phyloP scores from a whole-genome alignment of 2,888 invertebrate species.

The Epiperipatus broadwayi region DNA sequence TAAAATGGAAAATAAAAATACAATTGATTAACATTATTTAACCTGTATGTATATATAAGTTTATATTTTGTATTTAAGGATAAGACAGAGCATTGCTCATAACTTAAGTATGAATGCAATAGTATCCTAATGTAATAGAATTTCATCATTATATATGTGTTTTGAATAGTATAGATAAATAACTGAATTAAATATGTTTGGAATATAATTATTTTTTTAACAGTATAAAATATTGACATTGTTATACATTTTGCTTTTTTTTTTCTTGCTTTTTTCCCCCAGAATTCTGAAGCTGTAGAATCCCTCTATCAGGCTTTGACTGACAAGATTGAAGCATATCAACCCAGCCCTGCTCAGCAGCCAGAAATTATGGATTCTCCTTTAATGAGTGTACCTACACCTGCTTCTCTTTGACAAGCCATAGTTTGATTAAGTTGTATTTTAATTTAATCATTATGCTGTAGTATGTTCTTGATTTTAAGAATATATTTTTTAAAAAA shows the following conservation, averaged over 20 bases:
- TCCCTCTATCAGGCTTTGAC: slow-evolving; percentile 52
- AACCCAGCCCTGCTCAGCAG: slow-evolving; percentile 41
- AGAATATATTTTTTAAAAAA: too few relatives aligned
- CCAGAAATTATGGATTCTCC: slow-evolving; percentile 59
- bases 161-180: not conserved
- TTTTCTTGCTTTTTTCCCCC: slow-evolving; percentile 21
- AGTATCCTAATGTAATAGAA: not conserved
- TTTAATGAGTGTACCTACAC: slow-evolving; percentile 62
- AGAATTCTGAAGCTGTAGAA: slow-evolving; percentile 68
- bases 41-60: too few relatives aligned
- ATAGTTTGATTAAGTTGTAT: too few relatives aligned
- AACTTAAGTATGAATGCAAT: too few relatives aligned
- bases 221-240: not conserved
- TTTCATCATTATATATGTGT: slow-evolving; percentile 10
- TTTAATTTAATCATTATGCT: too few relatives aligned
- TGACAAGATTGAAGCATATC: slow-evolving; percentile 53
- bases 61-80: too few relatives aligned
- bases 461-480: too few relatives aligned
- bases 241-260: not conserved
- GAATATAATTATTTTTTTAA: slow-evolving; percentile 3
- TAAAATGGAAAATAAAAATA: too few relatives aligned
- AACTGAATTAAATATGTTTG: not conserved
- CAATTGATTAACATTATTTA: too few relatives aligned
- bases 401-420: slow-evolving; percentile 44
- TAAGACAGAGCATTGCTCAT: too few relatives aligned